These are phyloP conservation scores for Heterocephalus glaber DNA, from an alignment of 2,113 vertebrate genomes.

Conservation along the genomic window DNA sequence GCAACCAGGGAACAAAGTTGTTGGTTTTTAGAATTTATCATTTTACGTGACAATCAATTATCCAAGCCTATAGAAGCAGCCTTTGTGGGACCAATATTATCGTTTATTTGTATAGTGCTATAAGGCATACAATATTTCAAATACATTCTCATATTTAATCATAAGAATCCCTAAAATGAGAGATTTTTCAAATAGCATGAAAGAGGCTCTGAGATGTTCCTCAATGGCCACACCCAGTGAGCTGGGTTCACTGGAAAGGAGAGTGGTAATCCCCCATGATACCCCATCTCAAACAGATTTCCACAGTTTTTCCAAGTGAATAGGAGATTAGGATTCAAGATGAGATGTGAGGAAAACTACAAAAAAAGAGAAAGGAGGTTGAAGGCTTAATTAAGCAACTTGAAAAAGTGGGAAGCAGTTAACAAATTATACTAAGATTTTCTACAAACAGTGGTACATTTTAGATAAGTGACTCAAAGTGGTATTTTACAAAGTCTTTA, in stretches of 20 bases:
- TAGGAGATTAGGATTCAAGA: neutral
- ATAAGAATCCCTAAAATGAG: constrained; percentile 60
- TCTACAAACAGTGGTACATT: neutral
- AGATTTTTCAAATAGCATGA: constrained; percentile 55
- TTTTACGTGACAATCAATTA: constrained; percentile 52
- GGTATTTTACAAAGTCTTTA: neutral
- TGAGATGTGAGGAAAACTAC: neutral
- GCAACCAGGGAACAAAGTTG: constrained; percentile 3
- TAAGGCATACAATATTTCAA: constrained; percentile 54
- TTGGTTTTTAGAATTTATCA: constrained; percentile 39
- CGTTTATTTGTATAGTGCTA: neutral
- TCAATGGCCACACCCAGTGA: constrained; percentile 55
- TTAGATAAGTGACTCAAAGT: neutral
- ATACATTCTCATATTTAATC: constrained; percentile 56
- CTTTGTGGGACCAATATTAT: constrained; percentile 14
- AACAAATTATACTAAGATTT: constrained; percentile 1
- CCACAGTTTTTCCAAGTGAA: constrained; percentile 24
- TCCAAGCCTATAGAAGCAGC: neutral
- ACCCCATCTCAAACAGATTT: constrained; percentile 12
- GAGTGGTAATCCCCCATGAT: neutral
- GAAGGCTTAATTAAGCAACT: constrained; percentile 20
- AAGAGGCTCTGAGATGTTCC: constrained; percentile 45
- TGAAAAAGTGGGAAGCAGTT: constrained; percentile 31
- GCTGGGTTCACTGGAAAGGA: neutral
- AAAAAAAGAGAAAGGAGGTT: neutral